phyloP scores from a whole-genome alignment of 2,888 invertebrate genomes.

The Amorpha juglandis region DNA sequence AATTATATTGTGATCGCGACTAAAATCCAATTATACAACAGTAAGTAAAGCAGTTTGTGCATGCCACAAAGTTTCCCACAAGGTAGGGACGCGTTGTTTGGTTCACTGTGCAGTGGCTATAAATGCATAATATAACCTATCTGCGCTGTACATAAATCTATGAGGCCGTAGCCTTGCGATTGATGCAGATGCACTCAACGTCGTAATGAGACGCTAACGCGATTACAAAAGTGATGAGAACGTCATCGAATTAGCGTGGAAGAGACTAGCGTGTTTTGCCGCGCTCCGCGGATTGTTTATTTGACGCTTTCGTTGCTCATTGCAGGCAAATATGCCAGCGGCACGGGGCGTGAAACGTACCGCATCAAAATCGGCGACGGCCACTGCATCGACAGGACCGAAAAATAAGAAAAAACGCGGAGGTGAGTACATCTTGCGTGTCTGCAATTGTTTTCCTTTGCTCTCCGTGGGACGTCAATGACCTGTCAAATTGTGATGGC shows the following conservation, averaged over 20 bases:
- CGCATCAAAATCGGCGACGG: slow-evolving; percentile 72
- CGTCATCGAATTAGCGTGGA: slow-evolving; percentile 61
- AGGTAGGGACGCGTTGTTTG: slow-evolving; percentile 73
- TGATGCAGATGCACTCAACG: slow-evolving; percentile 67
- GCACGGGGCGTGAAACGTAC: slow-evolving; percentile 80
- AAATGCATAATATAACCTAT: slow-evolving; percentile 83
- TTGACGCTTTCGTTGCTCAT: slow-evolving; percentile 67
- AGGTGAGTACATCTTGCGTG: slow-evolving; percentile 57
- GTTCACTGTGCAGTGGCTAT: slow-evolving; percentile 73
- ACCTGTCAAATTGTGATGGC: slow-evolving; percentile 82
- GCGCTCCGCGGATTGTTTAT: slow-evolving; percentile 56
- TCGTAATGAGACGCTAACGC: slow-evolving; percentile 66
- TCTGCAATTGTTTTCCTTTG: slow-evolving; percentile 78
- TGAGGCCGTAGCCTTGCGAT: slow-evolving; percentile 74
- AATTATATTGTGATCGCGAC: slow-evolving; percentile 55
- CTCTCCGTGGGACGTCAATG: slow-evolving; percentile 77
- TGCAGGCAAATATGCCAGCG: slow-evolving; percentile 81
- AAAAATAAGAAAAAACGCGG: slow-evolving; percentile 82
- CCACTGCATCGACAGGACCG: slow-evolving; percentile 64
- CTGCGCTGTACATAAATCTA: slow-evolving; percentile 74
- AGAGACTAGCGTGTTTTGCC: slow-evolving; percentile 65
- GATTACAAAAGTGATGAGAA: slow-evolving; percentile 72
- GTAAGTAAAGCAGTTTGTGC: slow-evolving; percentile 66
- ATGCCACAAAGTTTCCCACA: slow-evolving; percentile 47
- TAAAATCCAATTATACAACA: slow-evolving; percentile 58